Conservation (phyloP, 2,888 invertebrate genomes). For the Pachymerium ferrugineum region DNA sequence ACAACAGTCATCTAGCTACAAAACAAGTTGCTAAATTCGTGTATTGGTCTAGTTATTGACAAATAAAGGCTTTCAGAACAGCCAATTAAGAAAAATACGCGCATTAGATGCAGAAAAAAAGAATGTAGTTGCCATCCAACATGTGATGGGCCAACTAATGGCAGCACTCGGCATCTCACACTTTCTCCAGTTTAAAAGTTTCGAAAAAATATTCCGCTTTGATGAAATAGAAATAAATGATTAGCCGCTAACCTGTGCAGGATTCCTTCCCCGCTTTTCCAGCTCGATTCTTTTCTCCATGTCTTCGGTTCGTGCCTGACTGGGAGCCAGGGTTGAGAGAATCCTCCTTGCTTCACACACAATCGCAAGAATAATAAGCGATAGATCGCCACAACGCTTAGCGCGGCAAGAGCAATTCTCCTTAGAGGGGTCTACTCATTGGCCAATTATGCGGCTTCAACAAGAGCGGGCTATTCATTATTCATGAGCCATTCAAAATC, state of each 20-base stretch:
- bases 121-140: not conserved
- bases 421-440: conserved; percentile 33
- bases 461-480: conserved; percentile 30
- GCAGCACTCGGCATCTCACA: not conserved
- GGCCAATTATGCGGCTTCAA: conserved; percentile 17
- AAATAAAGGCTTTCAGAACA: not conserved
- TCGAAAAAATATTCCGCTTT: not conserved
- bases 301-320: conserved; percentile 37
- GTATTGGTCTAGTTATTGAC: not conserved
- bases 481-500: conserved; percentile 29
- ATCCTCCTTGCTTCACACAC: conserved; percentile 20
- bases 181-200: not conserved
- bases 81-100: not conserved
- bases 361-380: conserved; percentile 29
- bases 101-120: not conserved
- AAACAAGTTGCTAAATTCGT: not conserved
- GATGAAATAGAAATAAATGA: not conserved
- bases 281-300: conserved; percentile 95
- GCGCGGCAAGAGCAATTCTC: conserved; percentile 30
- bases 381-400: conserved; percentile 31
- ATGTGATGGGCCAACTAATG: not conserved
- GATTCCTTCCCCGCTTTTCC: conserved; percentile 85
- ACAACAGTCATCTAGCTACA: not conserved
- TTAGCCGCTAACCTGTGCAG: conserved; percentile 60
- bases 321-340: conserved; percentile 36